These are phyloP conservation scores for Artibeus jamaicensis DNA, from an alignment of 2,797 vertebrate species.

Conservation along the genomic window DNA sequence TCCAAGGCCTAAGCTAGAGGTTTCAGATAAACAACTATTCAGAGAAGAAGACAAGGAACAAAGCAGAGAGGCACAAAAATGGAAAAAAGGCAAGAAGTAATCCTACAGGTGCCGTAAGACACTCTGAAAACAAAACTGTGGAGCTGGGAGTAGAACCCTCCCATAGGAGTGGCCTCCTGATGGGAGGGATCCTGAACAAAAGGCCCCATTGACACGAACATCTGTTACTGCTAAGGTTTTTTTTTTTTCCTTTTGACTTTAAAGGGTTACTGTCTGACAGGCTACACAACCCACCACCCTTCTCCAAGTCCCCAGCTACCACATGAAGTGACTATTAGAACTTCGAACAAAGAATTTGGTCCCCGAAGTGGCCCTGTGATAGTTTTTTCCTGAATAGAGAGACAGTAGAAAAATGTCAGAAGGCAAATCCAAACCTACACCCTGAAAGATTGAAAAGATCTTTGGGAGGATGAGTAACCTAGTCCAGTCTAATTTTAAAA, in stretches of 20 bases:
- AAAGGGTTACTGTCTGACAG: conserved; percentile 58
- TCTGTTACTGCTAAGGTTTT: conserved; percentile 60
- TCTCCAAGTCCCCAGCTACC: conserved; percentile 52
- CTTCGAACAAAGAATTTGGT: conserved; percentile 67
- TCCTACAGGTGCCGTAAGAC: not conserved
- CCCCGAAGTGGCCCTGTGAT: conserved; percentile 57
- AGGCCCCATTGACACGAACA: conserved; percentile 62
- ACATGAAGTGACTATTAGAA: conserved; percentile 60
- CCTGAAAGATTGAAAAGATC: conserved; percentile 62
- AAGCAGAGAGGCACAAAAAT: not conserved
- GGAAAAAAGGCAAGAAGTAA: not conserved
- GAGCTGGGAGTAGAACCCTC: not conserved
- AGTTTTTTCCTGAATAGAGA: conserved; percentile 45
- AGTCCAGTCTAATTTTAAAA: conserved; percentile 56
- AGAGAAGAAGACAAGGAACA: not conserved
- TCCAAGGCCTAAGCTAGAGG: not conserved
- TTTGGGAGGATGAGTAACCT: conserved; percentile 34
- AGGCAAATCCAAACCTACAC: conserved; percentile 57
- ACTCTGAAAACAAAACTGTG: not conserved
- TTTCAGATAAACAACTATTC: conserved; percentile 45
- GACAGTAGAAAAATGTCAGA: conserved; percentile 60
- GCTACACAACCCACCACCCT: conserved; percentile 12
- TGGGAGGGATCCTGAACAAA: conserved; percentile 28
- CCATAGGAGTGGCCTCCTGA: not conserved
- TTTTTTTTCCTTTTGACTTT: not conserved